phyloP scores from a whole-genome alignment of 2,888 invertebrate genomes.

The Marasmarcha lunaedactyla region DNA sequence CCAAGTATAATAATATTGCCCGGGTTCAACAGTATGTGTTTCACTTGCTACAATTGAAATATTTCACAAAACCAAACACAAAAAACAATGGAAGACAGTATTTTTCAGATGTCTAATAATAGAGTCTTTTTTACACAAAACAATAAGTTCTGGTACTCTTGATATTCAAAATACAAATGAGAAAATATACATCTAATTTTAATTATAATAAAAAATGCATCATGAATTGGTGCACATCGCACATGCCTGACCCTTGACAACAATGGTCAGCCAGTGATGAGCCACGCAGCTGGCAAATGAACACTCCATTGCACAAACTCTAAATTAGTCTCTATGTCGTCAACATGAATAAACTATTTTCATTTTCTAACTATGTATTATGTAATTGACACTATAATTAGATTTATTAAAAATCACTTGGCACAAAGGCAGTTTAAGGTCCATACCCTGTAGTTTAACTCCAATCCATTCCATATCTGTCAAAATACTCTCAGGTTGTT shows the following conservation, averaged over 20 bases:
- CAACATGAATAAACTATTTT: conserved; percentile 42
- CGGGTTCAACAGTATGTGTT: conserved; percentile 8
- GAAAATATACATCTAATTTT: conserved; percentile 34
- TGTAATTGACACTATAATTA: conserved; percentile 56
- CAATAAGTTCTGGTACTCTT: conserved; percentile 29
- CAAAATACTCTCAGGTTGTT: conserved; percentile 53
- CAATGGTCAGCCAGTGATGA: conserved; percentile 28
- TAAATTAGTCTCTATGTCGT: conserved; percentile 48
- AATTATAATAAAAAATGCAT: conserved; percentile 67
- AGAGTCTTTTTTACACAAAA: not conserved
- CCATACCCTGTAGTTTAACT: conserved; percentile 62
- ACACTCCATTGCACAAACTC: conserved; percentile 58
- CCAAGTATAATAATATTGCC: not conserved
- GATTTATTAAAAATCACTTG: conserved; percentile 61
- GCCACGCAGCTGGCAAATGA: conserved; percentile 30
- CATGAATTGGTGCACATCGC: conserved; percentile 30
- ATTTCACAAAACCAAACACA: conserved; percentile 45
- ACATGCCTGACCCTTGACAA: conserved; percentile 38
- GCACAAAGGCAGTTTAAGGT: conserved; percentile 66
- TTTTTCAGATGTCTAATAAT: conserved; percentile 1
- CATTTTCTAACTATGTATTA: conserved; percentile 44
- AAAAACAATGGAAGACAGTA: conserved; percentile 57
- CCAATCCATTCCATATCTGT: conserved; percentile 46
- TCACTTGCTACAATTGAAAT: conserved; percentile 58
- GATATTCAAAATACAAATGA: conserved; percentile 34